Conservation (phyloP, 92 coral and sea anemone species). For the Phenganax marumi region DNA sequence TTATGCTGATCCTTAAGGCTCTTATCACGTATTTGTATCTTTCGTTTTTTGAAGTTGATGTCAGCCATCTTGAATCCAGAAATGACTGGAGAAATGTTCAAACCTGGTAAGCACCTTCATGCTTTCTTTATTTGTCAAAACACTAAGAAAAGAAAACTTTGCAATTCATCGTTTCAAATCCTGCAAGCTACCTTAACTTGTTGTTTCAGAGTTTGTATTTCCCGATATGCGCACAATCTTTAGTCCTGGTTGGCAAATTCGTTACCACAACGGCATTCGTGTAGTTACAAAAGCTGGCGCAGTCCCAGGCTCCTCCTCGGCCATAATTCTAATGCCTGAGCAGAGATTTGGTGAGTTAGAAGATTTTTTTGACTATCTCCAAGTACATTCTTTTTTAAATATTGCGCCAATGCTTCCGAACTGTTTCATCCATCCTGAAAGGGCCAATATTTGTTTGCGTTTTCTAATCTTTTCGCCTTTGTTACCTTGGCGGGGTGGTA, state of each 20-base stretch:
- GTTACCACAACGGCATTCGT: conserved; percentile 67
- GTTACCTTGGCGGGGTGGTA: too few relatives aligned
- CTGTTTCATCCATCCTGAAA: too few relatives aligned
- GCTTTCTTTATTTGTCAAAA: background rate
- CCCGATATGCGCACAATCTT: conserved; percentile 87
- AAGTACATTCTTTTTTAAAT: too few relatives aligned
- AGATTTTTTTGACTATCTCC: too few relatives aligned
- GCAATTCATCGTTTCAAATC: background rate
- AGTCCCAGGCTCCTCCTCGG: conserved; percentile 92
- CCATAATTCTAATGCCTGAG: conserved; percentile 76
- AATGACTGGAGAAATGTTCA: conserved; percentile 64
- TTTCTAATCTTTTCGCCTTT: too few relatives aligned
- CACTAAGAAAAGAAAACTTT: background rate
- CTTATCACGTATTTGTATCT: background rate
- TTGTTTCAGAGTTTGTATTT: conserved; percentile 67
- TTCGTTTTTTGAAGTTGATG: conserved; percentile 59
- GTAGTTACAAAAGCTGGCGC: conserved; percentile 76
- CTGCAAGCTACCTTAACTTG: background rate
- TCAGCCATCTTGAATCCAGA: conserved; percentile 61
- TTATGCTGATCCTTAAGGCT: too few relatives aligned
- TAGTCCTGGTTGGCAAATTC: conserved; percentile 93
- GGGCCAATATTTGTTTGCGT: too few relatives aligned
- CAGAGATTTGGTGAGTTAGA: conserved; percentile 71
- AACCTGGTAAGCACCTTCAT: conserved; percentile 68
- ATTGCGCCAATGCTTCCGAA: too few relatives aligned